Conservation (phyloP, 2,888 invertebrate species). For the Nebria brevicollis region DNA sequence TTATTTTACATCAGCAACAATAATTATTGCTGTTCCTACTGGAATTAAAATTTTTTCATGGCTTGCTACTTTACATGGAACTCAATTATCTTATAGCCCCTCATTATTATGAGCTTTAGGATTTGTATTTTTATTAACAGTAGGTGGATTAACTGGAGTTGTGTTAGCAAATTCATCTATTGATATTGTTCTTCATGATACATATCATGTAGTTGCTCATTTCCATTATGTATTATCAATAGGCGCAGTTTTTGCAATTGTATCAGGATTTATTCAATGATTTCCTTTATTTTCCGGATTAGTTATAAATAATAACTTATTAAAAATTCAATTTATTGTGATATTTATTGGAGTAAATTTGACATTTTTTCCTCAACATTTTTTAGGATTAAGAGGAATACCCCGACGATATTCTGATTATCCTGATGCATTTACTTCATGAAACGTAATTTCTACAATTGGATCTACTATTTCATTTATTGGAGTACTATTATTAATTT, state of each 20-base stretch:
- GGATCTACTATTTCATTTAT: conserved; percentile 73
- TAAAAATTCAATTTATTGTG: conserved; percentile 76
- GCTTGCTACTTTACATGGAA: conserved; percentile 75
- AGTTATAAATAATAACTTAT: conserved; percentile 67
- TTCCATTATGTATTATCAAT: conserved; percentile 85
- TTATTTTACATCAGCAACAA: conserved; percentile 85
- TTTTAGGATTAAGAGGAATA: conserved; percentile 75
- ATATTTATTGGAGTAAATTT: conserved; percentile 83
- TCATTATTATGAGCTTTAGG: conserved; percentile 75
- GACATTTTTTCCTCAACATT: conserved; percentile 85
- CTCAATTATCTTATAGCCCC: conserved; percentile 69
- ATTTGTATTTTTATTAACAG: conserved; percentile 81
- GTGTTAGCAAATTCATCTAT: conserved; percentile 79
- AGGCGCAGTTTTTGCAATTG: conserved; percentile 82
- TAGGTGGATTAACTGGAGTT: conserved; percentile 77
- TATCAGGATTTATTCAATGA: conserved; percentile 78
- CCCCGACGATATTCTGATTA: conserved; percentile 82
- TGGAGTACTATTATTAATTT: conserved; percentile 69
- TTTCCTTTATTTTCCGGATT: conserved; percentile 73
- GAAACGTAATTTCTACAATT: conserved; percentile 76
- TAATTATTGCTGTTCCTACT: conserved; percentile 88
- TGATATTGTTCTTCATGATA: conserved; percentile 82
- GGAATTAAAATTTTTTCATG: conserved; percentile 87
- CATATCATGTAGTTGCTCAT: conserved; percentile 86
- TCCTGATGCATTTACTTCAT: conserved; percentile 72